phyloP scores from a whole-genome alignment of 2,797 vertebrate species.

The Enteromius thamalakanensis region DNA sequence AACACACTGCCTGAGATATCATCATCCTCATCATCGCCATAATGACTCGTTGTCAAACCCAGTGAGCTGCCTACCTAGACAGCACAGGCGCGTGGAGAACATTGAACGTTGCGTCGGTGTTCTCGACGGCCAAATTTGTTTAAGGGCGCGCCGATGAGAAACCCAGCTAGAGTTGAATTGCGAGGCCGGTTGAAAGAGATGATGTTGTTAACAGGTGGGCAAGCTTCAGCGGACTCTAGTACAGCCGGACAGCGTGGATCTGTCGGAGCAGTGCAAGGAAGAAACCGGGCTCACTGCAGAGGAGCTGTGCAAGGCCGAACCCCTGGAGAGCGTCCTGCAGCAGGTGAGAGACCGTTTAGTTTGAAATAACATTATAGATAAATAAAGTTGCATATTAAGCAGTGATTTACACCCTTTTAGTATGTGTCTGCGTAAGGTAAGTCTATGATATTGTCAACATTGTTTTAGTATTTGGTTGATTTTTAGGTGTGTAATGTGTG shows the following conservation, averaged over 20 bases:
- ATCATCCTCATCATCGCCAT: background rate
- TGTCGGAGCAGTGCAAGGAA: slow-evolving; percentile 89
- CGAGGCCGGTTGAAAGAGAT: slow-evolving; percentile 65
- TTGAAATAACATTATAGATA: background rate
- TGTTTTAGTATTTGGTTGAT: background rate
- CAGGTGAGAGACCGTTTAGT: slow-evolving; percentile 81
- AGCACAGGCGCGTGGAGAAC: slow-evolving; percentile 10
- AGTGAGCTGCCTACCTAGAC: slow-evolving; percentile 1
- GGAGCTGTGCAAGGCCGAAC: slow-evolving; percentile 86
- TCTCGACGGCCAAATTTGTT: slow-evolving; percentile 25
- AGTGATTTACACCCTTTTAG: background rate
- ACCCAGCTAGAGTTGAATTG: slow-evolving; percentile 9
- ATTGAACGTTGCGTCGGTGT: slow-evolving; percentile 14
- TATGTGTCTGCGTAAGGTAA: background rate
- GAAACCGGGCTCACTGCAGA: slow-evolving; percentile 86
- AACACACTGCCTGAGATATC: slow-evolving; percentile 18
- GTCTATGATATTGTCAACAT: background rate
- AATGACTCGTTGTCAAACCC: background rate
- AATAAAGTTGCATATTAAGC: background rate
- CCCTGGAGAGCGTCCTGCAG: slow-evolving; percentile 88
- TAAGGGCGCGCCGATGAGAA: slow-evolving; percentile 11
- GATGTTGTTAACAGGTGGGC: slow-evolving; percentile 84
- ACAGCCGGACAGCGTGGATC: slow-evolving; percentile 88
- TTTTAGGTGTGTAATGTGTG: slow-evolving; percentile 2
- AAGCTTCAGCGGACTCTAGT: slow-evolving; percentile 89